A percentile compares a stretch with the other conserved stretches of the same genome.
phyloP scores from a whole-genome alignment of 1,140 invertebrate genomes.

The Streblospio benedicti region DNA sequence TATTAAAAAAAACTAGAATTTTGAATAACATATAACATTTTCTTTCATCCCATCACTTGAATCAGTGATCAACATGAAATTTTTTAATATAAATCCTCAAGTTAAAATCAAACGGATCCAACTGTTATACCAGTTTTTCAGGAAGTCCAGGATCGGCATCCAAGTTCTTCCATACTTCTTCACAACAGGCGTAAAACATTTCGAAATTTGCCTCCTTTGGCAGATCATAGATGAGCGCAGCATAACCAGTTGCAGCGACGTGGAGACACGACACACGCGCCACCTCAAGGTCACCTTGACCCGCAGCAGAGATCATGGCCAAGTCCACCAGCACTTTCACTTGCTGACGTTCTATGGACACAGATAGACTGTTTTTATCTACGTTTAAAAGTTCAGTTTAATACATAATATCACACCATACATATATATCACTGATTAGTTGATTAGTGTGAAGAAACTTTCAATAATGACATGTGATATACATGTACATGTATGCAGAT shows the following conservation, averaged over 20 bases:
- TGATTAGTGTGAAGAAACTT: background rate
- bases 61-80: no score
- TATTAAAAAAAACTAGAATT: no score
- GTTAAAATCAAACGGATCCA: no score
- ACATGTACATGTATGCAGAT: no score
- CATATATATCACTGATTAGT: background rate
- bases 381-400: background rate
- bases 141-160: constrained; percentile 28
- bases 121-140: constrained; percentile 32
- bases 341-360: constrained; percentile 26
- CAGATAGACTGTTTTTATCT: background rate
- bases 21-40: no score
- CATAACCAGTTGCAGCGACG: constrained; percentile 35
- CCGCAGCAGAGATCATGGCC: constrained; percentile 34
- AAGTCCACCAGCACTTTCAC: constrained; percentile 42
- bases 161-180: constrained; percentile 31
- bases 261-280: constrained; percentile 33
- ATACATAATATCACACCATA: background rate
- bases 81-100: no score
- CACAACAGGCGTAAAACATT: constrained; percentile 28
- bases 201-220: constrained; percentile 20
- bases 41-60: no score
- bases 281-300: constrained; percentile 33
- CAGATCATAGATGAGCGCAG: constrained; percentile 38
- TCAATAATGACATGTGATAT: background rate